Conservation (phyloP, 2,797 vertebrate species). For the Sebastes umbrosus region DNA sequence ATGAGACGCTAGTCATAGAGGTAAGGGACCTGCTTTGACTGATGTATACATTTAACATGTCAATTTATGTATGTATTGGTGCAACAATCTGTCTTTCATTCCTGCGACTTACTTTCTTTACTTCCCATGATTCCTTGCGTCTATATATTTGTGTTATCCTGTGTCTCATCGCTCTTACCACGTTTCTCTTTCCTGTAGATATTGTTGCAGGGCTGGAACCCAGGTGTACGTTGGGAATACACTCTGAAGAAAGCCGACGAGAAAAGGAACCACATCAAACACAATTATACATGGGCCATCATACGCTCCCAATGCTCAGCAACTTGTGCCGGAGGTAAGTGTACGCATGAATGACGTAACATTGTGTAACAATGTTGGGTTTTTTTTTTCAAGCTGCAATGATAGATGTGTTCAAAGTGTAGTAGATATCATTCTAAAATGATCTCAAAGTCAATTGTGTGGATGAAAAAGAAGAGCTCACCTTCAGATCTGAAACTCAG, state of each 20-base stretch:
- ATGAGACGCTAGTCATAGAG: conserved; percentile 89
- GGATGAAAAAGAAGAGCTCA: conserved; percentile 20
- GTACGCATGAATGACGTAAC: neutral
- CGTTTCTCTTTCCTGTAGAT: conserved; percentile 76
- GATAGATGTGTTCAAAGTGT: neutral
- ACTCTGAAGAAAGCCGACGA: conserved; percentile 78
- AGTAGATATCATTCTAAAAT: neutral
- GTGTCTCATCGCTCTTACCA: neutral
- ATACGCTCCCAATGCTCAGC: conserved; percentile 86
- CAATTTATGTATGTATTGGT: neutral
- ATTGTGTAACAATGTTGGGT: neutral
- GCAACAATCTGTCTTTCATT: neutral
- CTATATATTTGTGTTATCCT: neutral
- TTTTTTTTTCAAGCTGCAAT: neutral
- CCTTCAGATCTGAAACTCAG: conserved; percentile 26
- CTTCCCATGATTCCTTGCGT: neutral
- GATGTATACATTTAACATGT: neutral
- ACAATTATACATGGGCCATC: conserved; percentile 88
- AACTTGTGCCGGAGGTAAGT: conserved; percentile 88
- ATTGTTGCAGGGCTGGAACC: conserved; percentile 89
- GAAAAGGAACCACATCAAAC: conserved; percentile 72
- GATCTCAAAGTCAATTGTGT: neutral
- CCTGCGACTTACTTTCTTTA: neutral
- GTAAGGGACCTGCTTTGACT: conserved; percentile 60
- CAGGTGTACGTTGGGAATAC: conserved; percentile 90